Evolutionary conservation across 2,797 vertebrate species (phyloP).

Genomic region (Salmo trutta): DNA sequence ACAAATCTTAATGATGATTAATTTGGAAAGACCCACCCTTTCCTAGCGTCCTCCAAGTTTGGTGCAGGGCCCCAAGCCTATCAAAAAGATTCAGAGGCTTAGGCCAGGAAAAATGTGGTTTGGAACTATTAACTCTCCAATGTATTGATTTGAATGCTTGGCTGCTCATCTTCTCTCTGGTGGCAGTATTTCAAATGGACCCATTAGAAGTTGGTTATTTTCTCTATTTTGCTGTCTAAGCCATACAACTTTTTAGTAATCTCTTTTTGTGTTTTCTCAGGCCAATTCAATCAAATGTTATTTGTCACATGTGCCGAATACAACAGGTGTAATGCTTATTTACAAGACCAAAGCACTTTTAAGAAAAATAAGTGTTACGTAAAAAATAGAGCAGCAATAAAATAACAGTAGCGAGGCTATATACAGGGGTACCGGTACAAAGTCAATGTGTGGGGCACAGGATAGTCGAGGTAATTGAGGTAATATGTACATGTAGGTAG

Average conservation of each 20-base stretch:
- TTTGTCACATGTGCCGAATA: no score
- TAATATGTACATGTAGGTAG: no score
- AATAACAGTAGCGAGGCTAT: no score
- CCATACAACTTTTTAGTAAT: not conserved
- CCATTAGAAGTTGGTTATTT: constrained; percentile 1
- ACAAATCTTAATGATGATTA: not conserved
- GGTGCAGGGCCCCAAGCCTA: not conserved
- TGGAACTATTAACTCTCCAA: constrained; percentile 12
- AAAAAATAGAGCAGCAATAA: no score
- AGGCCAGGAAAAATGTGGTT: not conserved
- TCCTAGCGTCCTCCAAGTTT: not conserved
- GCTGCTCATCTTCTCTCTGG: constrained; percentile 9
- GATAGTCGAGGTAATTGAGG: no score
- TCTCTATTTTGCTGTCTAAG: not conserved
- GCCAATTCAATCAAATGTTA: not conserved
- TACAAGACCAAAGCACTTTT: no score
- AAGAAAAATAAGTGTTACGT: no score
- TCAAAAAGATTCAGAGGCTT: not conserved
- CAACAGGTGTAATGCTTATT: no score
- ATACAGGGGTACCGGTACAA: no score
- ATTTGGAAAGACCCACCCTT: not conserved
- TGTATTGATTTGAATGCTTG: constrained; percentile 15
- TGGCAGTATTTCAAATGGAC: constrained; percentile 6
- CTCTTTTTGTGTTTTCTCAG: not conserved
- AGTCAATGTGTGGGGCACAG: no score